These are phyloP conservation scores for Liparis tanakae DNA, from an alignment of 2,797 vertebrate species.

Conservation along the genomic window DNA sequence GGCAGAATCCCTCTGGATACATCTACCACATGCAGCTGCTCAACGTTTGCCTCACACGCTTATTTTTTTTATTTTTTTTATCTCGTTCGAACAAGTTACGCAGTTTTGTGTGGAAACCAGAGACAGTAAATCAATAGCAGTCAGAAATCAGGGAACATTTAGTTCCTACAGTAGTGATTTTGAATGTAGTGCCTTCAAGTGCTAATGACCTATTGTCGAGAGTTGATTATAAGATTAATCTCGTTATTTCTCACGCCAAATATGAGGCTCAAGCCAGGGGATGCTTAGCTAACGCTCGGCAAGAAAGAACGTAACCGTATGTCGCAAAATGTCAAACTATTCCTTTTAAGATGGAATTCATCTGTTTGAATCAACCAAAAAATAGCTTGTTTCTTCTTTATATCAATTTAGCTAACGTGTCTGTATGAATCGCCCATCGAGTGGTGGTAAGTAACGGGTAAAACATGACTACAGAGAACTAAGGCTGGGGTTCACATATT, in stretches of 20 bases:
- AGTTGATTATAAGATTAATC: constrained; percentile 9
- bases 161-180: constrained; percentile 2
- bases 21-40: constrained; percentile 53
- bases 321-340: too few species aligned
- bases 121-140: constrained; percentile 43
- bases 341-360: too few species aligned
- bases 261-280: background rate
- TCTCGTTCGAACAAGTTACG: constrained; percentile 24
- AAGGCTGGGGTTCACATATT: constrained; percentile 13
- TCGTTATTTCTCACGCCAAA: background rate
- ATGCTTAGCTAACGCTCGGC: background rate
- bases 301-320: too few species aligned
- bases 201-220: background rate
- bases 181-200: background rate
- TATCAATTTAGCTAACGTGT: too few species aligned
- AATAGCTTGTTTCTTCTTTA: too few species aligned
- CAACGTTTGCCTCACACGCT: constrained; percentile 46
- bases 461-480: background rate
- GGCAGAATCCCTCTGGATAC: constrained; percentile 50
- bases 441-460: background rate
- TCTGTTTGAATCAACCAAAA: too few species aligned
- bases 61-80: constrained; percentile 22
- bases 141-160: constrained; percentile 22
- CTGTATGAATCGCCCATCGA: too few species aligned
- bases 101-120: constrained; percentile 30